Conservation (phyloP, 2,888 invertebrate genomes). For the Halictus quadricinctus region DNA sequence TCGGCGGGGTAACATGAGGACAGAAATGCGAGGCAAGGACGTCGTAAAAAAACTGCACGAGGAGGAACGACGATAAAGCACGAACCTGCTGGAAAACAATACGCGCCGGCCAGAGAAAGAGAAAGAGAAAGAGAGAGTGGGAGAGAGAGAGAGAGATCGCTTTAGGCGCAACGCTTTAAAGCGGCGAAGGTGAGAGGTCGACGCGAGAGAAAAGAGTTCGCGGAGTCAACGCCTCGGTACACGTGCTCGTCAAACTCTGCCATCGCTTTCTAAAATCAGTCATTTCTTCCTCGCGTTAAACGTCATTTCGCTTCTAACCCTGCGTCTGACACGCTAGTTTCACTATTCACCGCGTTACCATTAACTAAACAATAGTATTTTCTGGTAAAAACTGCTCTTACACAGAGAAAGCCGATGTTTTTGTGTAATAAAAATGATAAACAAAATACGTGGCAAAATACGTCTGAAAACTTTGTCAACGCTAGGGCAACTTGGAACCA, state of each 20-base stretch:
- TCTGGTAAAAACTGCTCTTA: no score
- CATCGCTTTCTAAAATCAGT: slow-evolving; percentile 1
- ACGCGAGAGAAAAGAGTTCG: slow-evolving; percentile 57
- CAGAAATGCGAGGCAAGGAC: slow-evolving; percentile 45
- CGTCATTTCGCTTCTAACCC: background rate
- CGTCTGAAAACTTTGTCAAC: no score
- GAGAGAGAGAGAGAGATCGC: slow-evolving; percentile 5
- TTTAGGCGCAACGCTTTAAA: background rate
- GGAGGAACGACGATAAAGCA: slow-evolving; percentile 66
- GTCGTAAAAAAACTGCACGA: slow-evolving; percentile 36
- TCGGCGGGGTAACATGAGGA: background rate
- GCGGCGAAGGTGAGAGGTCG: slow-evolving; percentile 54
- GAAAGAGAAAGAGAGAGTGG: slow-evolving; percentile 44
- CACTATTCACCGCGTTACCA: background rate
- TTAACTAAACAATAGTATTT: no score
- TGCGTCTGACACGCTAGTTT: background rate
- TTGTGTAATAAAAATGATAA: no score
- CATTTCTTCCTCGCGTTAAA: background rate
- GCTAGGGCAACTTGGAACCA: no score
- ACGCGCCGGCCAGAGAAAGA: slow-evolving; percentile 38
- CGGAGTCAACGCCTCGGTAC: slow-evolving; percentile 53
- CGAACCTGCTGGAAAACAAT: slow-evolving; percentile 61
- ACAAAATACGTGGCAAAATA: no score
- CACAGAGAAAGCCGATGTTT: no score
- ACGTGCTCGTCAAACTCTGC: background rate